Evolutionary conservation across 2,797 vertebrate genomes (phyloP).

Genomic region (Dicrostonyx torquatus): DNA sequence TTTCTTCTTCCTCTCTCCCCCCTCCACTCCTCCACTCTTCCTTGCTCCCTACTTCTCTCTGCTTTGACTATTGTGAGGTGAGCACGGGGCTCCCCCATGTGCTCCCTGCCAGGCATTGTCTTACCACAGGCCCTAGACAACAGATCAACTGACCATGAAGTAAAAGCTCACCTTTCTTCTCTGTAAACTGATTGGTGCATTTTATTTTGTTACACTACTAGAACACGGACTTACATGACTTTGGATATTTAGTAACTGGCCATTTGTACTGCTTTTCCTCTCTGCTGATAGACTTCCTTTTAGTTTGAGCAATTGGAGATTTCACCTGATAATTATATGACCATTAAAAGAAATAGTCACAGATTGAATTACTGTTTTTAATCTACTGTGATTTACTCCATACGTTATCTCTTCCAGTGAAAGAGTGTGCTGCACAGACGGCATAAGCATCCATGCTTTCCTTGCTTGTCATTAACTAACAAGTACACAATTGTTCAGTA

Average conservation of each 20-base stretch:
- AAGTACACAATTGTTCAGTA: background rate
- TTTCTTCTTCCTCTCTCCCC: background rate
- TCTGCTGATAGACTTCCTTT: background rate
- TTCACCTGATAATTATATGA: background rate
- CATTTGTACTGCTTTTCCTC: background rate
- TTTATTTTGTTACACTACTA: background rate
- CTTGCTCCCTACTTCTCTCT: background rate
- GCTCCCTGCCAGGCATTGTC: no score
- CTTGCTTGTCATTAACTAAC: conserved; percentile 27
- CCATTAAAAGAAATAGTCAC: background rate
- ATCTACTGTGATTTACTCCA: background rate
- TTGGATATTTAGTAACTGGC: background rate
- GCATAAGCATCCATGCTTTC: background rate
- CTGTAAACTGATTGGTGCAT: background rate
- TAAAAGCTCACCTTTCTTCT: background rate
- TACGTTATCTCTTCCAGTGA: background rate
- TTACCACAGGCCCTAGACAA: background rate
- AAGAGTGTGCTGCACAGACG: background rate
- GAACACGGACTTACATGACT: background rate
- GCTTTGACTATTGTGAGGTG: background rate
- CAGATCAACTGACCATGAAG: background rate
- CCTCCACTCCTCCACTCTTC: background rate
- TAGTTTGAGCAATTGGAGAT: background rate
- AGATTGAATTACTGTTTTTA: background rate
- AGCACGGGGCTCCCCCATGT: background rate